Conservation (phyloP, 2,113 vertebrate genomes). For the Triplophysa rosa region DNA sequence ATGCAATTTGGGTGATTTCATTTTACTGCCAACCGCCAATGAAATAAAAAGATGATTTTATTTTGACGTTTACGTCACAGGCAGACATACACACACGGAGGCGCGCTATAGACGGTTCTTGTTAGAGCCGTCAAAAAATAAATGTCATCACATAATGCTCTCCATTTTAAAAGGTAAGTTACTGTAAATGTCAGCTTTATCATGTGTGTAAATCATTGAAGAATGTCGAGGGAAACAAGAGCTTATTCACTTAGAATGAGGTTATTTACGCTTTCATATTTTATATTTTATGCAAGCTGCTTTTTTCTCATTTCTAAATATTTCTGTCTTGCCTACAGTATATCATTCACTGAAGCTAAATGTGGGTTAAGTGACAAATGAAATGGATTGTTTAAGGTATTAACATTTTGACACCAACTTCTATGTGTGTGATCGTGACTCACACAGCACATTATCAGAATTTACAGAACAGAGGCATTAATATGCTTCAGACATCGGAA, state of each 20-base stretch:
- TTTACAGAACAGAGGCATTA: slow-evolving; percentile 16
- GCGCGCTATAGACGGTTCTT: too few species aligned
- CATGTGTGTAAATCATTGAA: too few species aligned
- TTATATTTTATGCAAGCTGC: slow-evolving; percentile 6
- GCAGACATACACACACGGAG: too few species aligned
- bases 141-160: too few species aligned
- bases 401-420: slow-evolving; percentile 23
- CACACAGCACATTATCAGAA: slow-evolving; percentile 10
- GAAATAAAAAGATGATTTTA: too few species aligned
- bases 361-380: not conserved
- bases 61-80: too few species aligned
- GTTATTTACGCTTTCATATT: slow-evolving; percentile 12
- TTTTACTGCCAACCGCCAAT: too few species aligned
- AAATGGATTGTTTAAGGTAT: slow-evolving; percentile 12
- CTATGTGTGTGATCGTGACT: slow-evolving; percentile 10
- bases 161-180: too few species aligned
- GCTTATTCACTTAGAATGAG: not conserved
- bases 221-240: too few species aligned
- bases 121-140: too few species aligned
- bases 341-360: not conserved
- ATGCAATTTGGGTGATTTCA: too few species aligned
- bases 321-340: not conserved
- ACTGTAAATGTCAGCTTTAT: too few species aligned
- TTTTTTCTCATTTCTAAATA: slow-evolving; percentile 10
- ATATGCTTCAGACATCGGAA: slow-evolving; percentile 5